Conservation (phyloP, 2,888 invertebrate species). For the Stenchaetothrips biformis region DNA sequence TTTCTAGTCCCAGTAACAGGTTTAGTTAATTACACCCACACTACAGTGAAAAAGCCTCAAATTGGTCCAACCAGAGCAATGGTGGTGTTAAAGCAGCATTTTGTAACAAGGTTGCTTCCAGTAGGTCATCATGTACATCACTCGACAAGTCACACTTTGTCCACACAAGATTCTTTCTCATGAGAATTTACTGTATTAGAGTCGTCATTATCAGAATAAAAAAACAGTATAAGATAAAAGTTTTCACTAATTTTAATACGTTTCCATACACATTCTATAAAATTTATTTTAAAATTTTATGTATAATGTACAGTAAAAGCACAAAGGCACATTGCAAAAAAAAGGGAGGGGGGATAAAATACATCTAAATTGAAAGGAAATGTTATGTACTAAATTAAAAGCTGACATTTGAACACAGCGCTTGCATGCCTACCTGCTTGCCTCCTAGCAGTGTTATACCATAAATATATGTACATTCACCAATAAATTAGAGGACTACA, state of each 20-base stretch:
- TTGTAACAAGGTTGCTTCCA: too few species aligned
- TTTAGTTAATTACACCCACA: not conserved
- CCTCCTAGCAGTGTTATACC: conserved; percentile 18
- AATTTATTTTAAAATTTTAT: conserved; percentile 23
- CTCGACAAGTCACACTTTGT: too few species aligned
- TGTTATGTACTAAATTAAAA: conserved; percentile 22
- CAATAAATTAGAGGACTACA: conserved; percentile 19
- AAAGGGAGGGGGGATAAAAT: not conserved
- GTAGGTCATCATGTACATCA: too few species aligned
- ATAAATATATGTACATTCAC: conserved; percentile 24
- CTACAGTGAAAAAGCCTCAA: not conserved
- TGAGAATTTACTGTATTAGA: too few species aligned
- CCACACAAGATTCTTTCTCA: too few species aligned
- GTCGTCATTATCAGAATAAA: too few species aligned
- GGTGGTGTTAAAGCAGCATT: too few species aligned
- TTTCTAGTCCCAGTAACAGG: not conserved
- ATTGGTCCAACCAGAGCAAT: not conserved
- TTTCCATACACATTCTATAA: conserved; percentile 24
- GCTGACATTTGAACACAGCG: conserved; percentile 21
- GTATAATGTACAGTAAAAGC: conserved; percentile 24
- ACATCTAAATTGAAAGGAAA: conserved; percentile 16
- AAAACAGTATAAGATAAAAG: not conserved
- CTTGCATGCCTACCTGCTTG: not conserved
- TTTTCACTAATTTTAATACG: not conserved
- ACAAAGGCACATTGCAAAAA: conserved; percentile 20